These are phyloP conservation scores for Gymnothorax javanicus DNA, from an alignment of 2,797 vertebrate species.

Conservation along the genomic window DNA sequence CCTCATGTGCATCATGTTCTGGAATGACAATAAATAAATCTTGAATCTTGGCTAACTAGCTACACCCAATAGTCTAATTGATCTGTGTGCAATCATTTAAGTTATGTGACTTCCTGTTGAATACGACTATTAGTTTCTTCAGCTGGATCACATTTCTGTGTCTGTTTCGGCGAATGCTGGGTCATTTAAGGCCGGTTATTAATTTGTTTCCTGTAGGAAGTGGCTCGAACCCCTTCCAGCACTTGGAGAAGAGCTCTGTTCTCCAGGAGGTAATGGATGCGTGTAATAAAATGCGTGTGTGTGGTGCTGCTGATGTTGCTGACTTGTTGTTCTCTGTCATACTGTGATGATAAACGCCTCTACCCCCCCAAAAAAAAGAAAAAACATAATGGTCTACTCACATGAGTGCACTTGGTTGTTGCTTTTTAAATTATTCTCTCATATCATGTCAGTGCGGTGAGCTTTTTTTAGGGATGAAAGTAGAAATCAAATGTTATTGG, in stretches of 20 bases:
- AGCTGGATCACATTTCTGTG: neutral
- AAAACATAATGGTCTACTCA: no score
- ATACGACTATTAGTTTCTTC: neutral
- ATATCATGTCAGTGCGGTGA: neutral
- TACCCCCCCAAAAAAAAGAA: no score
- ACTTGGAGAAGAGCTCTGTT: conserved; percentile 96
- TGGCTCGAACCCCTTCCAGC: conserved; percentile 95
- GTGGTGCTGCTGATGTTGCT: neutral
- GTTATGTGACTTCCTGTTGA: neutral
- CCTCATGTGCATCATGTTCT: no score
- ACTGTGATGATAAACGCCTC: no score
- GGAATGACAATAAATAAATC: no score
- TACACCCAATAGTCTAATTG: neutral
- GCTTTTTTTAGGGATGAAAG: neutral
- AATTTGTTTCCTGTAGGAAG: conserved; percentile 74
- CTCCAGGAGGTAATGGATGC: conserved; percentile 86
- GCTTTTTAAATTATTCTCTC: neutral
- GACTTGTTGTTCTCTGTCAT: neutral
- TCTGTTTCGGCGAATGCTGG: neutral
- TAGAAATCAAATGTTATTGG: neutral
- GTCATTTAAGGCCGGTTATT: neutral
- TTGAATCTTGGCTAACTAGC: no score
- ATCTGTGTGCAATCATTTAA: neutral
- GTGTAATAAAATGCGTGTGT: neutral
- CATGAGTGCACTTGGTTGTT: neutral